Evolutionary conservation across 2,888 invertebrate genomes (phyloP).

Genomic region (Yponomeuta malinellus): DNA sequence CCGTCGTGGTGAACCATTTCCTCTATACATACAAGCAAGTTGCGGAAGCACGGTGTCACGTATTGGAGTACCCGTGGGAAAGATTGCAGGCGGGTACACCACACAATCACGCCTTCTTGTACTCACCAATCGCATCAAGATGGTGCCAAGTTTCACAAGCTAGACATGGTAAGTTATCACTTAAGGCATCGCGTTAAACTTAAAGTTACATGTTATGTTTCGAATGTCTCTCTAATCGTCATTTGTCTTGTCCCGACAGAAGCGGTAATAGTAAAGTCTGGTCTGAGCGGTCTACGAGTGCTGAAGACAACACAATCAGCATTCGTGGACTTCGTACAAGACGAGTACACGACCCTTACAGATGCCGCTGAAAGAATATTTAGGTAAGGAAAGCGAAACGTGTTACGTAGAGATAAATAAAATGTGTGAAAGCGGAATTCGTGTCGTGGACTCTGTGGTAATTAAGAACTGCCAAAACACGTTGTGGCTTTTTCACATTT

Average conservation of each 20-base stretch:
- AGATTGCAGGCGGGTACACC: slow-evolving; percentile 72
- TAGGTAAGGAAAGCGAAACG: slow-evolving; percentile 37
- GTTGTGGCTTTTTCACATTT: too few species aligned
- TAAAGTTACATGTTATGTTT: not conserved
- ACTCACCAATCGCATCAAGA: slow-evolving; percentile 79
- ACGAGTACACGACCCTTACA: slow-evolving; percentile 84
- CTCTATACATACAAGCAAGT: slow-evolving; percentile 85
- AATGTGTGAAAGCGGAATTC: too few species aligned
- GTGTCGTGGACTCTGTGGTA: too few species aligned
- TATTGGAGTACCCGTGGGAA: slow-evolving; percentile 87
- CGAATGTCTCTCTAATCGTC: not conserved
- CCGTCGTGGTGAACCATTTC: slow-evolving; percentile 84
- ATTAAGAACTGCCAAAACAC: too few species aligned
- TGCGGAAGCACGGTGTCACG: slow-evolving; percentile 79
- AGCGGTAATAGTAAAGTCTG: slow-evolving; percentile 78
- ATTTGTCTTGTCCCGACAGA: slow-evolving; percentile 36
- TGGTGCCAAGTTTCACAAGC: slow-evolving; percentile 81
- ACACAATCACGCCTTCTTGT: slow-evolving; percentile 87
- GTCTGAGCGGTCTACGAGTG: slow-evolving; percentile 81
- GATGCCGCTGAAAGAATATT: slow-evolving; percentile 86
- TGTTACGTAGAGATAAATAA: not conserved
- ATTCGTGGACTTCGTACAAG: slow-evolving; percentile 86
- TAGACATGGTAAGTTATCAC: slow-evolving; percentile 76
- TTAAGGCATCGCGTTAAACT: not conserved
- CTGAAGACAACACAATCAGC: slow-evolving; percentile 89